Percentiles rank a stretch among this genome's conserved stretches.
Evolutionary conservation across 1,140 invertebrate genomes (phyloP).

Genomic region (Bactericera cockerelli): DNA sequence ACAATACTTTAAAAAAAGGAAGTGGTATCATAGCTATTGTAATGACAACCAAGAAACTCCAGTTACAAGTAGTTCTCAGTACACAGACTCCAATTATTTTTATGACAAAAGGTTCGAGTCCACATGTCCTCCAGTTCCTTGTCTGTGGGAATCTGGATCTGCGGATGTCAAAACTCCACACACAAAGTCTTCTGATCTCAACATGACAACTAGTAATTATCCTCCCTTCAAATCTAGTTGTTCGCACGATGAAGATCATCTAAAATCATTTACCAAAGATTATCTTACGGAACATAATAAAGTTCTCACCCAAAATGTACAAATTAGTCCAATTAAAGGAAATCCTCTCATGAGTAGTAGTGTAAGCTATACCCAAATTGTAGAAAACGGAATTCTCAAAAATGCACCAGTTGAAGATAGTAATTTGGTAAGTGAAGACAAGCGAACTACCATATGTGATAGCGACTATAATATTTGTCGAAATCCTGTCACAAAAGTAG

Average conservation of each 20-base stretch:
- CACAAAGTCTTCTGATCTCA: constrained; percentile 1
- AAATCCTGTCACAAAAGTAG: background rate
- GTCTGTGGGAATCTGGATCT: background rate
- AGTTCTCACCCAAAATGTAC: background rate
- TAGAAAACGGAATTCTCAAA: constrained; percentile 7
- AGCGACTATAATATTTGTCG: constrained; percentile 8
- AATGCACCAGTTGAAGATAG: constrained; percentile 4
- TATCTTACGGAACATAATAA: background rate
- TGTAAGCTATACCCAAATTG: background rate
- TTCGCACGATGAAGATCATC: background rate
- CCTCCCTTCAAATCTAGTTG: background rate
- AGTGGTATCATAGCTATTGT: constrained; percentile 2
- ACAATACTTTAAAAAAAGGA: constrained; percentile 1
- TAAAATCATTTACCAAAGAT: background rate
- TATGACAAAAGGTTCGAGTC: background rate
- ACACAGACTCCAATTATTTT: background rate
- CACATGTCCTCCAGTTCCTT: background rate
- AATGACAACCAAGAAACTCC: background rate
- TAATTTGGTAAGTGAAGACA: background rate
- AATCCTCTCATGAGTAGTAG: constrained; percentile 1
- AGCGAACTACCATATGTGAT: background rate
- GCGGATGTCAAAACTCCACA: background rate
- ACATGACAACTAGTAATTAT: background rate
- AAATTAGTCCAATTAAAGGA: constrained; percentile 2
- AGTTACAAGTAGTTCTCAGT: background rate